A percentile compares a stretch with the other conserved stretches of the same genome.
phyloP scores from a whole-genome alignment of 2,113 vertebrate species.

The Periophthalmodon schlosseri region DNA sequence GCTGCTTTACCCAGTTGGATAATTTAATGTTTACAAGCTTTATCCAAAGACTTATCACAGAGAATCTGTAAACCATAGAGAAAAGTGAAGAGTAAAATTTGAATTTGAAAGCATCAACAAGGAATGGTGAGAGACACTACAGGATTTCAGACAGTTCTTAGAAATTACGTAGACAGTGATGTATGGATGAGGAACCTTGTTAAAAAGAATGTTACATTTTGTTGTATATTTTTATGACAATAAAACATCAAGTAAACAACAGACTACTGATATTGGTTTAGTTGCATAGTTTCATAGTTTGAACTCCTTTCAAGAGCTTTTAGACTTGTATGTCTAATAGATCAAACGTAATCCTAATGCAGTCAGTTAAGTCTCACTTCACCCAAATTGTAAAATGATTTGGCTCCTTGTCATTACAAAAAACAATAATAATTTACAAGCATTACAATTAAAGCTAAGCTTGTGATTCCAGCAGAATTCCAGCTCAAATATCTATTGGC shows the following conservation, averaged over 20 bases:
- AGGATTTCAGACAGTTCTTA: not conserved
- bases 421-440: not conserved
- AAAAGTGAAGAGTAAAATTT: not conserved
- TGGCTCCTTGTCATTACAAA: not conserved
- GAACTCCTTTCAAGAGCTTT: not conserved
- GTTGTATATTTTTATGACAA: conserved; percentile 1
- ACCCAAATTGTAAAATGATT: not conserved
- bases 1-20: not conserved
- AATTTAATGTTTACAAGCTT: not conserved
- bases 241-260: not conserved
- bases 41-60: not conserved
- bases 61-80: conserved; percentile 2
- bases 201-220: not conserved
- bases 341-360: not conserved
- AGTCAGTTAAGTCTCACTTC: not conserved
- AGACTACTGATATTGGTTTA: not conserved
- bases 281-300: conserved; percentile 7
- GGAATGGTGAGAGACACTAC: not conserved
- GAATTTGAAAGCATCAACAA: not conserved
- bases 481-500: conserved; percentile 9
- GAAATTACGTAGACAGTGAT: not conserved
- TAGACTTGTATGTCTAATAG: not conserved
- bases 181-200: not conserved
- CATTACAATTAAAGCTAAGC: conserved; percentile 1
- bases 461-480: not conserved